A percentile compares a stretch with the other conserved stretches of the same genome.
phyloP scores from a whole-genome alignment of 2,113 vertebrate species.

The Leptobrachium leishanense region DNA sequence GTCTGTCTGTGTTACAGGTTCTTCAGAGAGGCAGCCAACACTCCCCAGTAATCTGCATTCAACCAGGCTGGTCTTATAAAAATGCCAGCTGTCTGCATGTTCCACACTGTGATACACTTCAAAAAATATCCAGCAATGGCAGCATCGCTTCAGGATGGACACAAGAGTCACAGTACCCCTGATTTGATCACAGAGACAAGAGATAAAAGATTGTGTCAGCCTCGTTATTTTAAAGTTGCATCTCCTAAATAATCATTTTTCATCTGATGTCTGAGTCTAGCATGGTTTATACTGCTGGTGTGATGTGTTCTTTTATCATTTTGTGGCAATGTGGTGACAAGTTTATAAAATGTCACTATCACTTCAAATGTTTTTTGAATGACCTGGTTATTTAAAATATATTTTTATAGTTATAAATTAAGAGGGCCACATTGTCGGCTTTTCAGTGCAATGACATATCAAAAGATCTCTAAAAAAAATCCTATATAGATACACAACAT shows the following conservation, averaged over 20 bases:
- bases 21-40: constrained; percentile 12
- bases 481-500: too few relatives aligned
- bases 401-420: too few relatives aligned
- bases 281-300: background rate
- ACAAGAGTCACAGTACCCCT: constrained; percentile 6
- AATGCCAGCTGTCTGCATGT: constrained; percentile 20
- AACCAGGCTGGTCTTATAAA: constrained; percentile 1
- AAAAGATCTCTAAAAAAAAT: too few relatives aligned
- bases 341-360: background rate
- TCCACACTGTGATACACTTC: constrained; percentile 11
- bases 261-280: constrained; percentile 1
- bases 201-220: constrained; percentile 15
- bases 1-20: background rate
- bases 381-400: too few relatives aligned
- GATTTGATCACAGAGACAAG: constrained; percentile 21
- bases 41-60: constrained; percentile 18
- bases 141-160: constrained; percentile 8
- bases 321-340: background rate
- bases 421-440: too few relatives aligned
- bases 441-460: too few relatives aligned
- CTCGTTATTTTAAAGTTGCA: background rate
- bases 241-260: background rate
- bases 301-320: background rate
- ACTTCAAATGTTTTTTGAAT: too few relatives aligned
- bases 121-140: constrained; percentile 3